Conservation (phyloP, 2,888 invertebrate genomes). For the Sinopyrophorus schimmeli region DNA sequence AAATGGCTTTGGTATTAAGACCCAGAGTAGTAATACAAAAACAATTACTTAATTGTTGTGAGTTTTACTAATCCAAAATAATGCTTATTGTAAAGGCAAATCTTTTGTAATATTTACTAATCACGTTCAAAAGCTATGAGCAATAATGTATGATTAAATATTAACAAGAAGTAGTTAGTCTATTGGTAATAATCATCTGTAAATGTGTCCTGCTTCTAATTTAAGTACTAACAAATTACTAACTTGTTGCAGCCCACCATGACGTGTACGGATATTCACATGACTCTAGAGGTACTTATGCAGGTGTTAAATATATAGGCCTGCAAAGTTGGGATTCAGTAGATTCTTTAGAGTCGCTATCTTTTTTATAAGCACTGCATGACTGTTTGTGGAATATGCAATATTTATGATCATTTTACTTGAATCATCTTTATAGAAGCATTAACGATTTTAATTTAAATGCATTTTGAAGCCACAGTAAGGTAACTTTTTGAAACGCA, state of each 20-base stretch:
- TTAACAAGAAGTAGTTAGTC: too few relatives aligned
- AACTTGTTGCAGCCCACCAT: slow-evolving; percentile 60
- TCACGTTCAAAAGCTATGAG: too few relatives aligned
- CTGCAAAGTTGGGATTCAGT: slow-evolving; percentile 57
- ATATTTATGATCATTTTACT: slow-evolving; percentile 24
- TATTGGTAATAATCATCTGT: too few relatives aligned
- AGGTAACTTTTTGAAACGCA: slow-evolving; percentile 24
- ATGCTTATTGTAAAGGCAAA: too few relatives aligned
- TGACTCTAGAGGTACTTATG: slow-evolving; percentile 70
- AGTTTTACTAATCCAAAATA: too few relatives aligned
- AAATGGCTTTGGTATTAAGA: too few relatives aligned
- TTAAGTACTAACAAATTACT: slow-evolving; percentile 39
- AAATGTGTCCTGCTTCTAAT: too few relatives aligned
- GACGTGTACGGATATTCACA: slow-evolving; percentile 68
- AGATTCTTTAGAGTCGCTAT: slow-evolving; percentile 57
- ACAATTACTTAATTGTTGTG: too few relatives aligned
- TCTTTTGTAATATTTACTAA: too few relatives aligned
- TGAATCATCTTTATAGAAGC: slow-evolving; percentile 10
- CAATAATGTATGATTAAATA: too few relatives aligned
- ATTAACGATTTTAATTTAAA: slow-evolving; percentile 19
- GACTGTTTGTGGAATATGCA: slow-evolving; percentile 29
- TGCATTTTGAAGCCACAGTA: slow-evolving; percentile 27
- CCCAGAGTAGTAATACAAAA: too few relatives aligned
- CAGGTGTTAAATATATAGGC: slow-evolving; percentile 57
- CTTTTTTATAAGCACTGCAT: slow-evolving; percentile 50